These are phyloP conservation scores for Nematolebias whitei DNA, from an alignment of 2,113 vertebrate species.

Conservation along the genomic window DNA sequence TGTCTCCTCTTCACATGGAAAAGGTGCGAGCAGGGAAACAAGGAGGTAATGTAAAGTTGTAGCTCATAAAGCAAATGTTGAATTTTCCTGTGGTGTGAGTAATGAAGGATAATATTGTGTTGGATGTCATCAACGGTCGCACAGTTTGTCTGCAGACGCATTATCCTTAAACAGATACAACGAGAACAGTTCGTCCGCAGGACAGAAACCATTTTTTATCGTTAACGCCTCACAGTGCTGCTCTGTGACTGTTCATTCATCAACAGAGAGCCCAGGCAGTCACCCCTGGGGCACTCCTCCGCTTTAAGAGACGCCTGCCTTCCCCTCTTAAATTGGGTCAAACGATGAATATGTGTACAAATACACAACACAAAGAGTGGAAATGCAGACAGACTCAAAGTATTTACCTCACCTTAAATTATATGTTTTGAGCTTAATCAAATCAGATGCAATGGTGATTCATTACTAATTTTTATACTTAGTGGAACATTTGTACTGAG, in stretches of 20 bases:
- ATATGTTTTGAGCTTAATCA: too few species aligned
- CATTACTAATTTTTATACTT: too few species aligned
- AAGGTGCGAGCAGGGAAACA: not conserved
- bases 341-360: not conserved
- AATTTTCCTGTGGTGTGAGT: not conserved
- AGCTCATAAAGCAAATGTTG: too few species aligned
- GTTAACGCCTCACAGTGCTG: constrained; percentile 25
- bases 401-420: too few species aligned
- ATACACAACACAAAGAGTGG: too few species aligned
- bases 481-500: too few species aligned
- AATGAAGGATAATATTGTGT: not conserved
- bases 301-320: constrained; percentile 8
- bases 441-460: too few species aligned
- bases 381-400: too few species aligned
- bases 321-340: constrained; percentile 10
- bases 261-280: constrained; percentile 29
- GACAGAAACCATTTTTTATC: constrained; percentile 44
- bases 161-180: constrained; percentile 24
- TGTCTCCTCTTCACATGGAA: not conserved
- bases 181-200: constrained; percentile 34
- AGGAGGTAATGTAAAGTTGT: not conserved
- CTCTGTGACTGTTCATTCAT: constrained; percentile 44
- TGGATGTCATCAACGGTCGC: not conserved
- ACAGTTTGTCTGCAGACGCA: constrained; percentile 3
- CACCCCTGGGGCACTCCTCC: constrained; percentile 42